Conservation (phyloP, 2,113 vertebrate species). For the Lynx canadensis region DNA sequence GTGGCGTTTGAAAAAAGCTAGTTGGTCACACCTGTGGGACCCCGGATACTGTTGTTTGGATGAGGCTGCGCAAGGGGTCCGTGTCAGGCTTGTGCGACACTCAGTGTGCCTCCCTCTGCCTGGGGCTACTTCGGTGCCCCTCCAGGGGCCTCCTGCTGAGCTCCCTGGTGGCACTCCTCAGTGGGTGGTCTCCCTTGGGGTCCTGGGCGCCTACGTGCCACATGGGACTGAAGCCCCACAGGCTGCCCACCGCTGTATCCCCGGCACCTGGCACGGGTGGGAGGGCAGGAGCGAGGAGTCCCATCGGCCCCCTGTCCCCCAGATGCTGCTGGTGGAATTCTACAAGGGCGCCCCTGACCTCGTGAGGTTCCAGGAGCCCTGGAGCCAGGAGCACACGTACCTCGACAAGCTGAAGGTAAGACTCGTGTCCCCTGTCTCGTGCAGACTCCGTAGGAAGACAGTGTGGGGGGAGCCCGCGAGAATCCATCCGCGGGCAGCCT, state of each 20-base stretch:
- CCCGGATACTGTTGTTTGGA: fast-evolving
- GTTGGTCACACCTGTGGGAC: background rate
- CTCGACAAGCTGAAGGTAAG: conserved; percentile 96
- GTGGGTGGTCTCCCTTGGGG: background rate
- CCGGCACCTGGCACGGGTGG: background rate
- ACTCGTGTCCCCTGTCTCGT: fast-evolving
- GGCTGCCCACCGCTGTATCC: background rate
- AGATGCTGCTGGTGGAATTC: conserved; percentile 96
- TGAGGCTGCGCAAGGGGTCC: background rate
- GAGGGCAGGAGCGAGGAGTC: fast-evolving
- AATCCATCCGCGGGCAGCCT: background rate
- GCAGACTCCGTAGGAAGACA: background rate
- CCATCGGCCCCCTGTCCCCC: background rate
- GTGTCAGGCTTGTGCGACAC: fast-evolving
- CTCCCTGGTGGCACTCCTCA: background rate
- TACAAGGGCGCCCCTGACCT: conserved; percentile 94
- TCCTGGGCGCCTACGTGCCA: fast-evolving
- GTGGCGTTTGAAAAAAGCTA: background rate
- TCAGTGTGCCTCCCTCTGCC: fast-evolving
- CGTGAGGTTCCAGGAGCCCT: conserved; percentile 93
- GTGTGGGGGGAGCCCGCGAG: background rate
- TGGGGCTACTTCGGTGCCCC: no score
- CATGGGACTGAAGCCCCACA: background rate
- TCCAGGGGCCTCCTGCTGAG: background rate
- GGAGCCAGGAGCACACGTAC: conserved; percentile 94